Evolutionary conservation across 2,797 vertebrate genomes (phyloP).

Genomic region (Streptopelia turtur): DNA sequence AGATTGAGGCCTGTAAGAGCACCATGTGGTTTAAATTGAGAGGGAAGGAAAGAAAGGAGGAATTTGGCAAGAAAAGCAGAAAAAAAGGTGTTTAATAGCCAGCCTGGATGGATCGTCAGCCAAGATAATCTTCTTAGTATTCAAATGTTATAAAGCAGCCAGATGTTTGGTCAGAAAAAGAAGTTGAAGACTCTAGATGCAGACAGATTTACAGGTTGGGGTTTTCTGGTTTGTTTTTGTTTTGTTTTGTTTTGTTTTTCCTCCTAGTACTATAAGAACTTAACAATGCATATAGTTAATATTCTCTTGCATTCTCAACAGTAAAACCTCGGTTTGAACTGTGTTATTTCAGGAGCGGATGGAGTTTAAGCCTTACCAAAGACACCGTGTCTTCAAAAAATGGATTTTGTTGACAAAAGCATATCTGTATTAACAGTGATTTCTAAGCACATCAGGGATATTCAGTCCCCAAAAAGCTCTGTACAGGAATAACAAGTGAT

Average conservation of each 20-base stretch:
- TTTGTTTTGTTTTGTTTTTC: neutral
- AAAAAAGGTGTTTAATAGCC: slow-evolving; percentile 17
- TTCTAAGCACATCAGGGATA: neutral
- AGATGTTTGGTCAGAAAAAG: slow-evolving; percentile 18
- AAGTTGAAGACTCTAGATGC: neutral
- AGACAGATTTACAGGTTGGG: neutral
- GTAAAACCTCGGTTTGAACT: neutral
- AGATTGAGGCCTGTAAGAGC: neutral
- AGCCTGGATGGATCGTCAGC: neutral
- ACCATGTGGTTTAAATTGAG: neutral
- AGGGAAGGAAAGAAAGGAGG: slow-evolving; percentile 1
- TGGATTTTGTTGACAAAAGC: neutral
- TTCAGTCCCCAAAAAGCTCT: neutral
- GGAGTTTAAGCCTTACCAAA: neutral
- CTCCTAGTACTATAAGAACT: neutral
- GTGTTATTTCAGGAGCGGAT: neutral
- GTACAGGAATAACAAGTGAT: neutral
- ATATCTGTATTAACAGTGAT: neutral
- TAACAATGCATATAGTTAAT: neutral
- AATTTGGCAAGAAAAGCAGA: neutral
- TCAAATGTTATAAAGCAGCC: slow-evolving; percentile 19
- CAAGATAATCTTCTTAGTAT: slow-evolving; percentile 36
- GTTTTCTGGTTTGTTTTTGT: no score
- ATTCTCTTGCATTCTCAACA: neutral
- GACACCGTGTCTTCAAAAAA: fast-evolving